Conservation (phyloP, 64 coral and sea anemone genomes). For the Montipora cactus region DNA sequence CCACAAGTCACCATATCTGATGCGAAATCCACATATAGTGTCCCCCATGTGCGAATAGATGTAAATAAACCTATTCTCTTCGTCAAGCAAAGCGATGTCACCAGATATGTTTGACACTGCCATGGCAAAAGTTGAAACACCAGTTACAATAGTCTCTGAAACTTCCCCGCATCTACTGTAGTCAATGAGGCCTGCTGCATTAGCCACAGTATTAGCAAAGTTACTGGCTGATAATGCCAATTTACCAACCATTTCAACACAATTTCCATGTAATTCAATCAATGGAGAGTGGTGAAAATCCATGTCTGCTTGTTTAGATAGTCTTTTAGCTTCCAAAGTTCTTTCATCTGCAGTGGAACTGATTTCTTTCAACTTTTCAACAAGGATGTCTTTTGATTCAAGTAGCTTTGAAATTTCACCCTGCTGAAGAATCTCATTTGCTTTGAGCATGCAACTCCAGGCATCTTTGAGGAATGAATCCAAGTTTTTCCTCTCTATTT, state of each 20-base stretch:
- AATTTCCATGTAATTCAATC: not conserved
- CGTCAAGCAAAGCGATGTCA: slow-evolving; percentile 40
- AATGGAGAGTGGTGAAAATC: not conserved
- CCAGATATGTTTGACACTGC: slow-evolving; percentile 36
- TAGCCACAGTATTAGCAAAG: not conserved
- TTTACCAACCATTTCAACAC: slow-evolving; percentile 23
- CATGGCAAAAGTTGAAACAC: slow-evolving; percentile 28
- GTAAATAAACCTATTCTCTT: slow-evolving; percentile 32
- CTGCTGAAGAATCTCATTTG: slow-evolving; percentile 21
- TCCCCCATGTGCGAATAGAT: slow-evolving; percentile 1
- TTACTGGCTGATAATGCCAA: slow-evolving; percentile 17
- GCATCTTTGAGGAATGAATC: not conserved
- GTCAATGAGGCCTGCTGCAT: slow-evolving; percentile 25
- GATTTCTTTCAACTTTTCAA: slow-evolving; percentile 5
- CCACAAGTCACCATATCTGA: slow-evolving; percentile 55
- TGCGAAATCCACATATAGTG: not conserved
- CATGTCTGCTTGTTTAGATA: slow-evolving; percentile 20
- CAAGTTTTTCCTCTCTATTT: slow-evolving; percentile 2
- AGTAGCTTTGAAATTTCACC: slow-evolving; percentile 15
- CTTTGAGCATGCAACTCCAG: not conserved
- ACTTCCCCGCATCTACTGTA: slow-evolving; percentile 32
- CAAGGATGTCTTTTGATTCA: not conserved
- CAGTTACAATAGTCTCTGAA: slow-evolving; percentile 25
- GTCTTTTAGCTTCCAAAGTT: slow-evolving; percentile 6
- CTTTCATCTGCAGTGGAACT: slow-evolving; percentile 13